A percentile compares a stretch with the other conserved stretches of the same genome.
Conservation (phyloP, 35 echinoderm and acorn worm species). For the Apostichopus parvimensis region DNA sequence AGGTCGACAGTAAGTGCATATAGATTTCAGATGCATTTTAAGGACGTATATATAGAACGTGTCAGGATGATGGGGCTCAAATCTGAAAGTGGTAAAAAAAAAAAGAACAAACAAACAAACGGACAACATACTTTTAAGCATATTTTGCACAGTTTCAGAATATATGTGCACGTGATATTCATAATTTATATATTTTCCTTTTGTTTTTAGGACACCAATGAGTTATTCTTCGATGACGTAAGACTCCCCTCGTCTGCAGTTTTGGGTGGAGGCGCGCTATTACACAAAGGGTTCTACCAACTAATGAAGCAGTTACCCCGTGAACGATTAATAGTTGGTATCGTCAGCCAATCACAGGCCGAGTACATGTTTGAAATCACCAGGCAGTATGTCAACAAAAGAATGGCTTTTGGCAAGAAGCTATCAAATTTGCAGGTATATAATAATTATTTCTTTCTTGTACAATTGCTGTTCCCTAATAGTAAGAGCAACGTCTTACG, state of each 20-base stretch:
- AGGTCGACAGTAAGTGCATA: slow-evolving; percentile 61
- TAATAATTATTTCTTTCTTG: not conserved
- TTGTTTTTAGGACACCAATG: slow-evolving; percentile 62
- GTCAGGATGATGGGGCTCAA: no score
- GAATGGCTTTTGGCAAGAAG: slow-evolving; percentile 80
- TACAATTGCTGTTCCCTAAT: not conserved
- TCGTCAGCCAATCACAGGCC: slow-evolving; percentile 15
- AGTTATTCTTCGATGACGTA: slow-evolving; percentile 86
- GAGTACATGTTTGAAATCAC: slow-evolving; percentile 89
- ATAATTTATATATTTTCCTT: not conserved
- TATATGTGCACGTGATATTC: not conserved
- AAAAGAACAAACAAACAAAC: not conserved
- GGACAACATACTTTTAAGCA: no score
- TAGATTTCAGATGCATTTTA: no score
- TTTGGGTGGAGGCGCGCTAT: slow-evolving; percentile 41
- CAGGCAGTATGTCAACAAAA: slow-evolving; percentile 64
- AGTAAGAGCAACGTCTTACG: not conserved
- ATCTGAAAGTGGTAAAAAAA: no score
- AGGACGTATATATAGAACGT: no score
- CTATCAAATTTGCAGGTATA: slow-evolving; percentile 70
- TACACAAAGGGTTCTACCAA: slow-evolving; percentile 75
- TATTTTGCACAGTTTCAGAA: no score
- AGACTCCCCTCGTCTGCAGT: slow-evolving; percentile 68
- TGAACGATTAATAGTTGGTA: slow-evolving; percentile 59
- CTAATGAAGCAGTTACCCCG: slow-evolving; percentile 77